These are phyloP conservation scores for Ornithorhynchus anatinus DNA, from an alignment of 2,113 vertebrate species.

Conservation along the genomic window DNA sequence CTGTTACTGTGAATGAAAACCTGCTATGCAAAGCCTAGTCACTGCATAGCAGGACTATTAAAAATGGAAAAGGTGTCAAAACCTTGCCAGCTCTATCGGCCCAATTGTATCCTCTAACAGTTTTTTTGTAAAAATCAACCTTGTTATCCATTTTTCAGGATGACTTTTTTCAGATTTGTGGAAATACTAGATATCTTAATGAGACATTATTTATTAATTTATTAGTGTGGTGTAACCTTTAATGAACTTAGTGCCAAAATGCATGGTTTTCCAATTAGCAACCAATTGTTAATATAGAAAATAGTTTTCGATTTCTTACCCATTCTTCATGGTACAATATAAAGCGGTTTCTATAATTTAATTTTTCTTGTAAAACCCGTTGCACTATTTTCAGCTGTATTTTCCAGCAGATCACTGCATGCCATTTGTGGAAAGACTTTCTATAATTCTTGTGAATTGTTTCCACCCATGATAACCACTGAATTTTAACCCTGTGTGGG, in stretches of 20 bases:
- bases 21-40: neutral
- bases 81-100: neutral
- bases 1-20: conserved; percentile 11
- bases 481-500: conserved; percentile 49
- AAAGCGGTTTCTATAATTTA: conserved; percentile 61
- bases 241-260: conserved; percentile 75
- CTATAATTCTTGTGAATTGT: conserved; percentile 65
- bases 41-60: conserved; percentile 1
- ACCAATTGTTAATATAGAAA: conserved; percentile 61
- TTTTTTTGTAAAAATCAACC: neutral
- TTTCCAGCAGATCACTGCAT: conserved; percentile 71
- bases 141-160: conserved; percentile 29
- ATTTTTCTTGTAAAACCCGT: conserved; percentile 67
- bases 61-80: neutral
- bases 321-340: conserved; percentile 52
- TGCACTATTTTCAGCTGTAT: conserved; percentile 62
- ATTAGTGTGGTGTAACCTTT: conserved; percentile 41
- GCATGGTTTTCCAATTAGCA: conserved; percentile 72
- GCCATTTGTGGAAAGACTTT: conserved; percentile 68
- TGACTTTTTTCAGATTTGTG: conserved; percentile 15
- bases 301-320: conserved; percentile 57
- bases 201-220: conserved; percentile 48
- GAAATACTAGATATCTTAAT: conserved; percentile 10
- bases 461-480: conserved; percentile 59
- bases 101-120: neutral